phyloP scores from a whole-genome alignment of 2,888 invertebrate genomes.

The Nemapogon koenigi region DNA sequence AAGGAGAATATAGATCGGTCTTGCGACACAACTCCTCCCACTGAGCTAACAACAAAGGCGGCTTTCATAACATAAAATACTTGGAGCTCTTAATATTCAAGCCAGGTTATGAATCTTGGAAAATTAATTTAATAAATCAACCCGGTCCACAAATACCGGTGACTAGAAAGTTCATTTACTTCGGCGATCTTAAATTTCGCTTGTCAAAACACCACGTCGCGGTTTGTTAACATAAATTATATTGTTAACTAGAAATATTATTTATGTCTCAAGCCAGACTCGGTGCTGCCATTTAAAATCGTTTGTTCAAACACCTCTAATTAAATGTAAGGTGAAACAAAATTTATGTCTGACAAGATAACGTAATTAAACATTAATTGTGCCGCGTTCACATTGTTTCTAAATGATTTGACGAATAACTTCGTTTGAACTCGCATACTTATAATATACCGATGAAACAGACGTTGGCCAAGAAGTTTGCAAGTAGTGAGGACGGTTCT shows the following conservation, averaged over 20 bases:
- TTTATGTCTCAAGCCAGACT: slow-evolving; percentile 11
- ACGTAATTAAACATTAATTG: too few species aligned
- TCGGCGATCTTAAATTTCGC: slow-evolving; percentile 30
- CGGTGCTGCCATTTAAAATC: too few species aligned
- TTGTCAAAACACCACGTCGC: slow-evolving; percentile 24
- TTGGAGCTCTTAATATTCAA: slow-evolving; percentile 50
- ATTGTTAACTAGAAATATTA: slow-evolving; percentile 21
- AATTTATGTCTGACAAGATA: too few species aligned
- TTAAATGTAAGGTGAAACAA: too few species aligned
- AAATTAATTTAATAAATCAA: slow-evolving; percentile 60
- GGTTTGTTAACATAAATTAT: slow-evolving; percentile 27
- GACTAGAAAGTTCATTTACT: slow-evolving; percentile 32
- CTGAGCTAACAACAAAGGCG: slow-evolving; percentile 40
- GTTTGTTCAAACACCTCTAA: too few species aligned
- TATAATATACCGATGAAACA: too few species aligned
- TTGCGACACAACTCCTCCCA: slow-evolving; percentile 28
- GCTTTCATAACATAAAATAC: slow-evolving; percentile 45
- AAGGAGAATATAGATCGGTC: too few species aligned
- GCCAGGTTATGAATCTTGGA: slow-evolving; percentile 39
- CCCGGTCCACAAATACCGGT: slow-evolving; percentile 35
- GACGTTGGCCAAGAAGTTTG: too few species aligned
- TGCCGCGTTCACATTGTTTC: too few species aligned
- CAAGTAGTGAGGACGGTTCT: too few species aligned
- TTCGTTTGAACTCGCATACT: too few species aligned
- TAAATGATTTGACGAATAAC: too few species aligned